These are phyloP conservation scores for Cydia pomonella DNA, from an alignment of 1,140 invertebrate genomes.

Conservation along the genomic window DNA sequence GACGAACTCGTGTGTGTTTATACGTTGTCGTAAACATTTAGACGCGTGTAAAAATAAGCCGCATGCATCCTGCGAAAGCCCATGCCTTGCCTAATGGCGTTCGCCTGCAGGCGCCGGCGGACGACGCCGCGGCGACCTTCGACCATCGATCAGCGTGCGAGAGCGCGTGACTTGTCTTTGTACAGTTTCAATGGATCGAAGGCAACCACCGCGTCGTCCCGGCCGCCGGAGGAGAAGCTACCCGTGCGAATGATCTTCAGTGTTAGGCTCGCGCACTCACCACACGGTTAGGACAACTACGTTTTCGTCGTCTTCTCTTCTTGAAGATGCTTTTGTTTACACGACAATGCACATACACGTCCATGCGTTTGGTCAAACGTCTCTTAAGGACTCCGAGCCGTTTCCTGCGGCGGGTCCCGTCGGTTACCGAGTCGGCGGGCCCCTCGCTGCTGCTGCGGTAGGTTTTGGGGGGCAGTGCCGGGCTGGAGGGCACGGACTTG, in stretches of 20 bases:
- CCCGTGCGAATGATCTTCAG: constrained; percentile 10
- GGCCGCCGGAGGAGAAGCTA: neutral
- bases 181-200: constrained; percentile 8
- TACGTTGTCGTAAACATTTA: constrained; percentile 20
- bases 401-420: constrained; percentile 59
- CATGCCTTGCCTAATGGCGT: constrained; percentile 49
- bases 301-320: constrained; percentile 53
- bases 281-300: constrained; percentile 69
- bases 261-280: constrained; percentile 68
- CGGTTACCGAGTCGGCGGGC: constrained; percentile 72
- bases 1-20: constrained; percentile 19
- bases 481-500: constrained; percentile 84
- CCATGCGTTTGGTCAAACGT: constrained; percentile 65
- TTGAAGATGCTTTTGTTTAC: constrained; percentile 51
- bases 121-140: neutral
- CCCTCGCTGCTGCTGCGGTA: constrained; percentile 79
- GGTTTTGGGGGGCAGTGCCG: constrained; percentile 78
- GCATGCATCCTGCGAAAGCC: constrained; percentile 45
- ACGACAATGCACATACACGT: constrained; percentile 75
- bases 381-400: constrained; percentile 62
- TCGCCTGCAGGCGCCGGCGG: constrained; percentile 4
- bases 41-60: constrained; percentile 39
- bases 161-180: constrained; percentile 10
- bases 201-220: neutral
- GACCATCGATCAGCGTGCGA: constrained; percentile 19